Evolutionary conservation across 2,113 vertebrate species (phyloP).

Genomic region (Alosa alosa): DNA sequence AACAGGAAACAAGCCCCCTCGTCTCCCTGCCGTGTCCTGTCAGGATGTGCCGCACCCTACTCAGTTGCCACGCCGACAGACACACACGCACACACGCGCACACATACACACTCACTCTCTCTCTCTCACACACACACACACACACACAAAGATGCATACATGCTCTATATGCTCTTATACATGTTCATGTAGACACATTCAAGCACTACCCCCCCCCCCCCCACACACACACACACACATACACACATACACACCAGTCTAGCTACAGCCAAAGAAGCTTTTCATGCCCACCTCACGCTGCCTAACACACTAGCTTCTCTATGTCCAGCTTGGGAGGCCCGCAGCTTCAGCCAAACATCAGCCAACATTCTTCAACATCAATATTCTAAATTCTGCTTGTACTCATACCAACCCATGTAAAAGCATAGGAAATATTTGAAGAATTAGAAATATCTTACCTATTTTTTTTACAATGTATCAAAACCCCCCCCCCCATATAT

Average conservation of each 20-base stretch:
- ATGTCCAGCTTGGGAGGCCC: not conserved
- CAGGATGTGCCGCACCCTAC: conserved; percentile 41
- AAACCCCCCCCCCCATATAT: too few species aligned
- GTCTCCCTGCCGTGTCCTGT: conserved; percentile 9
- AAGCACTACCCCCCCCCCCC: too few species aligned
- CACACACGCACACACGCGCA: conserved; percentile 28
- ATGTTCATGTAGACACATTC: not conserved
- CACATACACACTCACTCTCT: not conserved
- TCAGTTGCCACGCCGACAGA: conserved; percentile 31
- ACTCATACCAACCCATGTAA: not conserved
- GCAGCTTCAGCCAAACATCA: conserved; percentile 7
- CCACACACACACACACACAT: too few species aligned
- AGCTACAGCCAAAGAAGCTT: not conserved
- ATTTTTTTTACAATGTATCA: not conserved
- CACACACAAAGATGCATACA: not conserved
- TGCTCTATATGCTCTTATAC: not conserved
- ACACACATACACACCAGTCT: not conserved
- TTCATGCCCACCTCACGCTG: not conserved
- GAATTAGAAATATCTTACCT: not conserved
- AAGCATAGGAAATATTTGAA: not conserved
- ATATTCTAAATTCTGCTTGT: not conserved
- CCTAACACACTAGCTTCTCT: not conserved
- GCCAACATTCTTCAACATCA: not conserved
- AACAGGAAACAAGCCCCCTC: conserved; percentile 52
- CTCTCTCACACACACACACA: not conserved